Evolutionary conservation across 2,888 invertebrate species (phyloP).

Genomic region (Diarsia mendica): DNA sequence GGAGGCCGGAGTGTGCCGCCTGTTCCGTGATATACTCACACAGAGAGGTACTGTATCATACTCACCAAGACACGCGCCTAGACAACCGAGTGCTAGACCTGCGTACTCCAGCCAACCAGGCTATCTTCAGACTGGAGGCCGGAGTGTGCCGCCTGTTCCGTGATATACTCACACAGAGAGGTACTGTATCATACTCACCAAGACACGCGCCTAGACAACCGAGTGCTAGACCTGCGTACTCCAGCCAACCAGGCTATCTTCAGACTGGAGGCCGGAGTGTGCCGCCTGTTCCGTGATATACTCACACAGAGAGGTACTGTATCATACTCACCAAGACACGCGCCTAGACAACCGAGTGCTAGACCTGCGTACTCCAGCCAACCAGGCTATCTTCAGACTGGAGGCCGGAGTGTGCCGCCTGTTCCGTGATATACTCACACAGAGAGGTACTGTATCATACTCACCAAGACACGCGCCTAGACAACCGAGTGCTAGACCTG

Average conservation of each 20-base stretch:
- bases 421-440: conserved; percentile 96
- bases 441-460: conserved; percentile 76
- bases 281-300: conserved; percentile 96
- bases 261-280: conserved; percentile 97
- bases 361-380: conserved; percentile 98
- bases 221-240: conserved; percentile 97
- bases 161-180: conserved; percentile 93
- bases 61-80: too few relatives aligned
- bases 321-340: too few relatives aligned
- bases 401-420: conserved; percentile 98
- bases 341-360: conserved; percentile 90
- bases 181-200: conserved; percentile 54
- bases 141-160: conserved; percentile 98
- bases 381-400: conserved; percentile 98
- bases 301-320: conserved; percentile 91
- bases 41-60: conserved; percentile 78
- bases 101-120: conserved; percentile 99
- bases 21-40: conserved; percentile 97
- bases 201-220: conserved; percentile 61
- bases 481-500: conserved; percentile 94
- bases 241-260: conserved; percentile 99
- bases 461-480: too few relatives aligned
- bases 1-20: conserved; percentile 97
- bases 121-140: conserved; percentile 97
- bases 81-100: conserved; percentile 94